Evolutionary conservation across 2,113 vertebrate genomes (phyloP).

Genomic region (Oncorhynchus mykiss): DNA sequence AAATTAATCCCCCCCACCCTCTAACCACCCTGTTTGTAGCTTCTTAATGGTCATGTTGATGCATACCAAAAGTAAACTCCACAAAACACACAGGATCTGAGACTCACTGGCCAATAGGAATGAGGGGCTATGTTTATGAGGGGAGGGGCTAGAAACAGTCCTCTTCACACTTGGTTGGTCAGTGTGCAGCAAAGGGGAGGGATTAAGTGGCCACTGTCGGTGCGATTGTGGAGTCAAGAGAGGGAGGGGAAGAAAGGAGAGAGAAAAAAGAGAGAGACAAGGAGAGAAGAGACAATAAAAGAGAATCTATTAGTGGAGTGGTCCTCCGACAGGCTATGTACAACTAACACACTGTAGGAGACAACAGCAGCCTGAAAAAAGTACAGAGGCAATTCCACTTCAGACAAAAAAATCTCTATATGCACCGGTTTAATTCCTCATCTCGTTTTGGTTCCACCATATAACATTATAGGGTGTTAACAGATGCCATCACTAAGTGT

Average conservation of each 20-base stretch:
- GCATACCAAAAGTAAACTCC: slow-evolving; percentile 39
- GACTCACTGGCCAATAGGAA: slow-evolving; percentile 69
- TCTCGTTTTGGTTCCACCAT: not conserved
- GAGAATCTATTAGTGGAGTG: slow-evolving; percentile 65
- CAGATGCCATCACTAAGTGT: not conserved
- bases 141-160: slow-evolving; percentile 65
- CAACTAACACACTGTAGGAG: slow-evolving; percentile 52
- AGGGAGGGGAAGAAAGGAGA: slow-evolving; percentile 44
- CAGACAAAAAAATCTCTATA: not conserved
- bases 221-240: slow-evolving; percentile 56
- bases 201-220: slow-evolving; percentile 58
- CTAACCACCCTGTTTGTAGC: slow-evolving; percentile 11
- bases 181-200: slow-evolving; percentile 64
- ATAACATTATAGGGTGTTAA: not conserved
- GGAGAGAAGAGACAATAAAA: slow-evolving; percentile 63
- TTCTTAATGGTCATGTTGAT: slow-evolving; percentile 23
- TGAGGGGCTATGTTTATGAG: slow-evolving; percentile 64
- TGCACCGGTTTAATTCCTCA: not conserved
- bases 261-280: slow-evolving; percentile 49
- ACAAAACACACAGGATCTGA: slow-evolving; percentile 54
- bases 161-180: slow-evolving; percentile 68
- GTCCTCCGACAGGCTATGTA: slow-evolving; percentile 39
- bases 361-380: slow-evolving; percentile 45
- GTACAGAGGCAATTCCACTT: slow-evolving; percentile 8
- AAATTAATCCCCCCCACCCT: slow-evolving; percentile 11